Percentiles rank a stretch among this genome's conserved stretches.
These are phyloP conservation scores for Tokudaia tokunoshimensis DNA, from an alignment of 2,797 vertebrate genomes.

Conservation along the genomic window DNA sequence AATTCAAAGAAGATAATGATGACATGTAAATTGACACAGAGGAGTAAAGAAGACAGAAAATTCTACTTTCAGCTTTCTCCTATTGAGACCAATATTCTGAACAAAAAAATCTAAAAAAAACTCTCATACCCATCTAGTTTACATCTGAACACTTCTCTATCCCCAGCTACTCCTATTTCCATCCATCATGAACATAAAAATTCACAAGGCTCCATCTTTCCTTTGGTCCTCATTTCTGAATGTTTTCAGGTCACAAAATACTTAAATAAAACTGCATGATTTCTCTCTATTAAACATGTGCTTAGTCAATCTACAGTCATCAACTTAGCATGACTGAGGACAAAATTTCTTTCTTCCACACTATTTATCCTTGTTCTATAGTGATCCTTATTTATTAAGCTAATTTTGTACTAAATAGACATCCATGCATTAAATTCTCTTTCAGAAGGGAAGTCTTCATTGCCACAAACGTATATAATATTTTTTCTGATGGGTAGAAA, in stretches of 20 bases:
- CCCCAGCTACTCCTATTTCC: background rate
- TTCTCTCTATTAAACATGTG: background rate
- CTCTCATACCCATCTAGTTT: background rate
- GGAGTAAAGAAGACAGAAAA: background rate
- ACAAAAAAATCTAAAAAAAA: background rate
- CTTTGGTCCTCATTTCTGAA: background rate
- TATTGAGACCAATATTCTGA: background rate
- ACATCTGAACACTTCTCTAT: background rate
- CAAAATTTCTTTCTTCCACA: background rate
- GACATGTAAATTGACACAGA: background rate
- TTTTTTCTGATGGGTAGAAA: constrained; percentile 54
- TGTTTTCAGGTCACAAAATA: background rate
- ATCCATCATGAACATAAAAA: background rate
- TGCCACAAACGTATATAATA: background rate
- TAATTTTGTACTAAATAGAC: constrained; percentile 56
- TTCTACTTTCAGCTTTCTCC: background rate
- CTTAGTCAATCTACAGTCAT: background rate
- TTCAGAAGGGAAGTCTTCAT: constrained; percentile 39
- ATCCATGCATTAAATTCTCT: constrained; percentile 53
- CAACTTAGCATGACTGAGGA: background rate
- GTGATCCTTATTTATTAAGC: constrained; percentile 38
- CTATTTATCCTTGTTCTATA: background rate
- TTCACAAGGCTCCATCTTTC: background rate
- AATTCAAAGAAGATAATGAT: constrained; percentile 13
- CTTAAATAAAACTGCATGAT: background rate